These are phyloP conservation scores for Acanthurus lineatus DNA, from an alignment of 2,797 vertebrate species.

Conservation along the genomic window DNA sequence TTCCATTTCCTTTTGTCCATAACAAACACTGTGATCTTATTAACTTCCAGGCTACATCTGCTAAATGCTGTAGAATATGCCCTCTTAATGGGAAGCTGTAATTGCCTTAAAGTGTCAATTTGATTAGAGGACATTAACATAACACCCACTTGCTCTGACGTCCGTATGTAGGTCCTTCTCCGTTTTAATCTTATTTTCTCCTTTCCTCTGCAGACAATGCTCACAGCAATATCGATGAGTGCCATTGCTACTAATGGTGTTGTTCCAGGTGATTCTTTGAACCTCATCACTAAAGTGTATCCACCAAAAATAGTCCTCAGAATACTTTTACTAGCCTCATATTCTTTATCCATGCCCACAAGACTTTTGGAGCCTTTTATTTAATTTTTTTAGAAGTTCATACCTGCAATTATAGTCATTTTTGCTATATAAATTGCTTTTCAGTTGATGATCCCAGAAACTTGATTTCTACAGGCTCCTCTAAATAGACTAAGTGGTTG, in stretches of 20 bases:
- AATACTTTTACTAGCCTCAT: not conserved
- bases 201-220: slow-evolving; percentile 90
- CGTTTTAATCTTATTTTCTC: slow-evolving; percentile 25
- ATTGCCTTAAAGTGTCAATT: not conserved
- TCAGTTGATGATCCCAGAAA: not conserved
- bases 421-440: not conserved
- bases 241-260: slow-evolving; percentile 99
- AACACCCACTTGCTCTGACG: not conserved
- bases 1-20: not conserved
- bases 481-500: not conserved
- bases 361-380: not conserved
- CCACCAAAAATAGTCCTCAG: not conserved
- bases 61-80: not conserved
- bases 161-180: not conserved
- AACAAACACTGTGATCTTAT: not conserved
- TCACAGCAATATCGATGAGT: slow-evolving; percentile 99
- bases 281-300: not conserved
- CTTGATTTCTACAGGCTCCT: not conserved
- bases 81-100: not conserved
- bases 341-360: not conserved
- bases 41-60: not conserved
- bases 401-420: not conserved
- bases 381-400: not conserved
- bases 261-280: slow-evolving; percentile 91
- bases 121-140: not conserved